Conservation (phyloP, 53 echinoderm and acorn worm genomes). For the Actinopyga echinites region DNA sequence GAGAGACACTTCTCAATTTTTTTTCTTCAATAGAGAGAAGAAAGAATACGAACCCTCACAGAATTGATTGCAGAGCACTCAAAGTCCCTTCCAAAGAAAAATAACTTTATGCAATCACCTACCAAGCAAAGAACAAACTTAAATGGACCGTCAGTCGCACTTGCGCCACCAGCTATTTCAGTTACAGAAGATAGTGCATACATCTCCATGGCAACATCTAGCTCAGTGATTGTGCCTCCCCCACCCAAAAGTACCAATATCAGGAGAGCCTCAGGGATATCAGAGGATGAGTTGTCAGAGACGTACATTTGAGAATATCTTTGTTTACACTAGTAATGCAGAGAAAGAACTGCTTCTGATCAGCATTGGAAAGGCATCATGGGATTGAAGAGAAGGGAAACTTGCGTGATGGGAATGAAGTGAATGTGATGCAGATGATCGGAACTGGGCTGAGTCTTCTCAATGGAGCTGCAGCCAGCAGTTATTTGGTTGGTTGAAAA, state of each 20-base stretch:
- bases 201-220: conserved; percentile 74
- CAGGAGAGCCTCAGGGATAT: conserved; percentile 70
- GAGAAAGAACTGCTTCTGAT: too few relatives aligned
- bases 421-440: too few relatives aligned
- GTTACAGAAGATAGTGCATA: conserved; percentile 92
- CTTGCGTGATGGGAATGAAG: too few relatives aligned
- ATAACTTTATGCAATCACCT: neutral
- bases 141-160: conserved; percentile 59
- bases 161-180: conserved; percentile 84
- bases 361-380: too few relatives aligned
- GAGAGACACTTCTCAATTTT: neutral
- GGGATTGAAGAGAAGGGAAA: too few relatives aligned
- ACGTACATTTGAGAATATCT: conserved; percentile 79
- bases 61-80: conserved; percentile 78
- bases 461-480: too few relatives aligned
- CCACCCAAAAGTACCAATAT: conserved; percentile 57
- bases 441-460: too few relatives aligned
- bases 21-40: conserved; percentile 66
- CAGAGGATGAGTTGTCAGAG: conserved; percentile 95
- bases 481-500: too few relatives aligned
- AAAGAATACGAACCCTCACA: conserved; percentile 72
- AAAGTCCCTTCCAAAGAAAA: conserved; percentile 44
- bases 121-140: conserved; percentile 34
- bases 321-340: too few relatives aligned
- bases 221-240: conserved; percentile 51